Evolutionary conservation across 2,888 invertebrate genomes (phyloP).

Genomic region (Thecophora atra): DNA sequence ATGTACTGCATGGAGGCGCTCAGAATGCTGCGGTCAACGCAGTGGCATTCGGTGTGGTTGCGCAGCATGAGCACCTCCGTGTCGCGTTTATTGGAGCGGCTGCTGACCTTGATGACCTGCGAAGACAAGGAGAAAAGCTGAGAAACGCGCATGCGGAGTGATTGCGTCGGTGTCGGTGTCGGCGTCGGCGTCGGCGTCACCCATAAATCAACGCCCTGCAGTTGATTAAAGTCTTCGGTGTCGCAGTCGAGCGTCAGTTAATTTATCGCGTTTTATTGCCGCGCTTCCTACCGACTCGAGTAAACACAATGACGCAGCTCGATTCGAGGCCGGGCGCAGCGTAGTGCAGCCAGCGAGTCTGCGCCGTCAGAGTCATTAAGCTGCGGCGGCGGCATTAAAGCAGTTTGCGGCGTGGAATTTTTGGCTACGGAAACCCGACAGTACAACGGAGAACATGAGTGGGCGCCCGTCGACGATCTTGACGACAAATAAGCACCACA

Average conservation of each 20-base stretch:
- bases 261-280: constrained; percentile 6
- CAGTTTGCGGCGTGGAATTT: too few species aligned
- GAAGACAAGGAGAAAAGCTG: neutral
- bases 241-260: neutral
- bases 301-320: neutral
- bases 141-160: neutral
- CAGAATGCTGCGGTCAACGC: constrained; percentile 50
- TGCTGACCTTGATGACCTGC: constrained; percentile 35
- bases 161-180: neutral
- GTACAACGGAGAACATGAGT: too few species aligned
- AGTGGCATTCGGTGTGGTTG: constrained; percentile 64
- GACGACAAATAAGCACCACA: constrained; percentile 8
- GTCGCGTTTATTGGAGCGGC: constrained; percentile 36
- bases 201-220: too few species aligned
- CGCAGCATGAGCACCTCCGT: constrained; percentile 49
- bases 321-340: neutral
- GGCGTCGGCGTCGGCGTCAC: constrained; percentile 4
- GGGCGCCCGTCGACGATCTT: too few species aligned
- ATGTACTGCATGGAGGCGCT: constrained; percentile 25
- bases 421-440: neutral
- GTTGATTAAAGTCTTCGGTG: neutral
- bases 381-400: neutral
- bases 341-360: constrained; percentile 16
- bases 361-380: constrained; percentile 3
- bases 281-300: neutral